Percentiles rank a stretch among this genome's conserved stretches.
phyloP scores from a whole-genome alignment of 1,140 invertebrate genomes.

The Drosophila orena region DNA sequence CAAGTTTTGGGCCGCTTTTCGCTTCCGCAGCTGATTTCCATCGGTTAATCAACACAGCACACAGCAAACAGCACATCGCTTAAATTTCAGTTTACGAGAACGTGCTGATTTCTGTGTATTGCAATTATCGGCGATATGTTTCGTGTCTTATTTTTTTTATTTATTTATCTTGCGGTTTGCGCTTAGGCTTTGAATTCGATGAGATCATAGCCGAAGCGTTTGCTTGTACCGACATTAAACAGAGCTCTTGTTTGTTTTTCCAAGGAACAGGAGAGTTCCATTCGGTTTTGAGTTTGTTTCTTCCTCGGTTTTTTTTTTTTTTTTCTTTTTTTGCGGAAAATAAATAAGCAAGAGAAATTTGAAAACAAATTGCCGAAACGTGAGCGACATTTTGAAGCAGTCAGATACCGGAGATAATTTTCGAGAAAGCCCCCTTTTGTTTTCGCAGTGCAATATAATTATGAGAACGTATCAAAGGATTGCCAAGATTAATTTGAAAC shows the following conservation, averaged over 20 bases:
- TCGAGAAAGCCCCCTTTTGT: neutral
- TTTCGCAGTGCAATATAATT: constrained; percentile 1
- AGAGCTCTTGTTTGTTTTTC: constrained; percentile 18
- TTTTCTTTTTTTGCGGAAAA: constrained; percentile 1
- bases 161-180: constrained; percentile 39
- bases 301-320: no score
- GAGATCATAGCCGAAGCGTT: constrained; percentile 33
- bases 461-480: constrained; percentile 15
- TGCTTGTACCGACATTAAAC: constrained; percentile 2
- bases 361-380: constrained; percentile 31
- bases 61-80: constrained; percentile 12
- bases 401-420: neutral
- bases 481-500: constrained; percentile 13
- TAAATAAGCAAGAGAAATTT: constrained; percentile 24
- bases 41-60: constrained; percentile 24
- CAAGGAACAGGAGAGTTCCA: constrained; percentile 10
- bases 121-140: constrained; percentile 28
- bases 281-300: no score
- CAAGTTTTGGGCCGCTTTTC: constrained; percentile 44
- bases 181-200: constrained; percentile 29
- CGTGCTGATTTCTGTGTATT: constrained; percentile 36
- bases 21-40: constrained; percentile 46
- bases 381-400: constrained; percentile 13
- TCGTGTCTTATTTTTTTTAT: constrained; percentile 22
- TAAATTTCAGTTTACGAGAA: constrained; percentile 7